These are phyloP conservation scores for Catocala sponsa DNA, from an alignment of 2,888 invertebrate genomes.

Conservation along the genomic window DNA sequence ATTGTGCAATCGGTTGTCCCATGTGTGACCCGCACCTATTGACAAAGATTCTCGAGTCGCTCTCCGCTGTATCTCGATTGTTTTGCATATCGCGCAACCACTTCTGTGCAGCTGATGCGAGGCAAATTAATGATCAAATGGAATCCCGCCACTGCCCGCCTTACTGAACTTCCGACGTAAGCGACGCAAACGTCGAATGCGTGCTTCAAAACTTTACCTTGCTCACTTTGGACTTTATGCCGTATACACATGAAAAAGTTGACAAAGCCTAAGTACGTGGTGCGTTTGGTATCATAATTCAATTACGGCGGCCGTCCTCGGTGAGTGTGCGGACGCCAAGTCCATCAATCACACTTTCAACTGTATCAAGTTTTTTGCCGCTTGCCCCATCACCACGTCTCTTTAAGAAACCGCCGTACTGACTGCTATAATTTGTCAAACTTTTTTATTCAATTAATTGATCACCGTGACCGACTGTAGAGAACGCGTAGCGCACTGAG, in stretches of 20 bases:
- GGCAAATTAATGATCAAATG: constrained; percentile 83
- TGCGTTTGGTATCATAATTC: constrained; percentile 79
- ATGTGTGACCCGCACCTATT: constrained; percentile 53
- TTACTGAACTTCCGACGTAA: constrained; percentile 68
- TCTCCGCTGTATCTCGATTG: constrained; percentile 78
- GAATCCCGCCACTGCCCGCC: constrained; percentile 69
- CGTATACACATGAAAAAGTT: constrained; percentile 55
- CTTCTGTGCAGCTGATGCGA: constrained; percentile 70
- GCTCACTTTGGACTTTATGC: constrained; percentile 64
- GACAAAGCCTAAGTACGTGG: constrained; percentile 59
- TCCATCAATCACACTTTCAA: constrained; percentile 86
- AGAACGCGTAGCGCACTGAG: constrained; percentile 55
- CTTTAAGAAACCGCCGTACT: constrained; percentile 67
- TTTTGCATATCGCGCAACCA: constrained; percentile 83
- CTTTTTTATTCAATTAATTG: constrained; percentile 81
- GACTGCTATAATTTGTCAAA: constrained; percentile 79
- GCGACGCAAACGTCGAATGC: constrained; percentile 53
- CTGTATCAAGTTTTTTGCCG: constrained; percentile 81
- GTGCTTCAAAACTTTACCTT: constrained; percentile 39
- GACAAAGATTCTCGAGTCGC: constrained; percentile 57
- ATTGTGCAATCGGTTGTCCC: constrained; percentile 35
- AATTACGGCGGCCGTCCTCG: constrained; percentile 74
- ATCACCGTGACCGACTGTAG: constrained; percentile 66
- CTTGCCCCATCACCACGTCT: constrained; percentile 66
- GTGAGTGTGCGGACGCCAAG: constrained; percentile 67